phyloP scores from a whole-genome alignment of 2,797 vertebrate species.

The Pseudomugil tenellus region DNA sequence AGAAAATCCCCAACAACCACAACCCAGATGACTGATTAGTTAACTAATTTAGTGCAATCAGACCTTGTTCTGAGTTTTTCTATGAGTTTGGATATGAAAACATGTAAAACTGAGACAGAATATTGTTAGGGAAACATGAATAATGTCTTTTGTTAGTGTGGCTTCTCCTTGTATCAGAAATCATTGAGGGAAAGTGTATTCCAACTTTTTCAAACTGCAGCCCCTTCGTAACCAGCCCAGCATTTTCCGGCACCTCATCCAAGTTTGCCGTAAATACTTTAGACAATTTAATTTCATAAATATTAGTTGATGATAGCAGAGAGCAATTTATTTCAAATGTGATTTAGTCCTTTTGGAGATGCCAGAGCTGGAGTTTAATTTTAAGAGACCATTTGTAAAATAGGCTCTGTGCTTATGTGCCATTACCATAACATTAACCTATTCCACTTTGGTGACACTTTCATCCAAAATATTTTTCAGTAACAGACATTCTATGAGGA shows the following conservation, averaged over 20 bases:
- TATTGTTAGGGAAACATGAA: neutral
- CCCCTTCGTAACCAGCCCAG: constrained; percentile 2
- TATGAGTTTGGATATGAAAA: too few relatives aligned
- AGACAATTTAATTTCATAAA: constrained; percentile 54
- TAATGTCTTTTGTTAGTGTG: neutral
- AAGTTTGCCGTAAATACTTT: constrained; percentile 56
- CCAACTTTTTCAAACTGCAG: constrained; percentile 37
- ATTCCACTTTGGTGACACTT: constrained; percentile 46
- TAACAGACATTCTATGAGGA: neutral
- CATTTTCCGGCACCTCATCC: constrained; percentile 28
- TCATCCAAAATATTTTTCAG: constrained; percentile 36
- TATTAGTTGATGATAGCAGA: constrained; percentile 39
- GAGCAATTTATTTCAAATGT: constrained; percentile 55
- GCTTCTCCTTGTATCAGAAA: constrained; percentile 3
- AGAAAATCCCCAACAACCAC: neutral
- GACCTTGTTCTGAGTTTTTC: too few relatives aligned
- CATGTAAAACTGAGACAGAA: too few relatives aligned
- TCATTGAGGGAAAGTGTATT: neutral
- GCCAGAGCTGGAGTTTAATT: constrained; percentile 55
- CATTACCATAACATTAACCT: constrained; percentile 70
- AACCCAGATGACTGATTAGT: constrained; percentile 1
- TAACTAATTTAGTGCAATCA: constrained; percentile 1
- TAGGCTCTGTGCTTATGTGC: constrained; percentile 51
- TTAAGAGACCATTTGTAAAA: constrained; percentile 61
- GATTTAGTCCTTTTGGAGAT: constrained; percentile 42